A percentile compares a stretch with the other conserved stretches of the same genome.
Evolutionary conservation across 1,140 invertebrate species (phyloP).

Genomic region (Nasonia vitripennis): DNA sequence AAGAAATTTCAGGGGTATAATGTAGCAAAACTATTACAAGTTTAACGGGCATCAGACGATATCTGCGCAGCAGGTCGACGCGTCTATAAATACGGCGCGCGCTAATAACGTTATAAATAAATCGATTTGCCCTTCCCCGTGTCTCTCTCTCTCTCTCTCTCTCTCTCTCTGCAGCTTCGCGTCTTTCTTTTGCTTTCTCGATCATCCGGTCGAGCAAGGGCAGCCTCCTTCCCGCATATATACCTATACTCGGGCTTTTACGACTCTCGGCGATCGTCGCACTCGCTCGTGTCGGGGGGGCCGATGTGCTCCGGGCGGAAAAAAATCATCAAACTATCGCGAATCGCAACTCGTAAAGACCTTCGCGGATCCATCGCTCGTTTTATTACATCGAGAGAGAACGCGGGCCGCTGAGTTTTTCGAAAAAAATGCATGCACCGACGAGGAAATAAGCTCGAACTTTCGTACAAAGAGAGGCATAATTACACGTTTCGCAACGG

Average conservation of each 20-base stretch:
- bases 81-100: not conserved
- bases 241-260: slow-evolving; percentile 13
- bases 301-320: not conserved
- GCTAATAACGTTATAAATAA: slow-evolving; percentile 28
- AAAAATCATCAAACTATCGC: not conserved
- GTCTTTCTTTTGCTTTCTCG: slow-evolving; percentile 1
- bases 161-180: not conserved
- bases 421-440: too few relatives aligned
- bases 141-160: not conserved
- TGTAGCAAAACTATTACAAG: not conserved
- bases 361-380: not conserved
- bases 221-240: not conserved
- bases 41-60: not conserved
- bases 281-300: not conserved
- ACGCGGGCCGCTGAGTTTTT: too few relatives aligned
- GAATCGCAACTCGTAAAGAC: not conserved
- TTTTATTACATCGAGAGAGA: too few relatives aligned
- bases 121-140: not conserved
- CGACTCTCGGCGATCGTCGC: not conserved
- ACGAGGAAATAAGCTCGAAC: too few relatives aligned
- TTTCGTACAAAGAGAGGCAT: too few relatives aligned
- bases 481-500: too few relatives aligned
- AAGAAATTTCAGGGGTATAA: not conserved
- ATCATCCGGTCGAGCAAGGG: slow-evolving; percentile 34
- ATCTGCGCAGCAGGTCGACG: not conserved